These are phyloP conservation scores for Drymonia ruficornis DNA, from an alignment of 2,888 invertebrate genomes.

Conservation along the genomic window DNA sequence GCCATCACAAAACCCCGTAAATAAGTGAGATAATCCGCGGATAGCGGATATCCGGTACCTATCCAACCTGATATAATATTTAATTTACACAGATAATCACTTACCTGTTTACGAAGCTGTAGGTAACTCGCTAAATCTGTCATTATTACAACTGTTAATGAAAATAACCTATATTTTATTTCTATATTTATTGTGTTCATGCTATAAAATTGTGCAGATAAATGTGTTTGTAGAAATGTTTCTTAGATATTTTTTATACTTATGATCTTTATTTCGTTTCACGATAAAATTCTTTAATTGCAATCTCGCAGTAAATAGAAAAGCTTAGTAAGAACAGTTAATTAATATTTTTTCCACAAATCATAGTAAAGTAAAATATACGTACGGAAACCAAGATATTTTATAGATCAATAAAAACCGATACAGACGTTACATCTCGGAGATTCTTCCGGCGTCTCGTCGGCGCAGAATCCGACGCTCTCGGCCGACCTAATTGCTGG, in stretches of 20 bases:
- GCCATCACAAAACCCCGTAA: too few relatives aligned
- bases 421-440: slow-evolving; percentile 34
- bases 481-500: slow-evolving; percentile 73
- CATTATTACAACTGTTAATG: too few relatives aligned
- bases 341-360: slow-evolving; percentile 18
- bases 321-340: neutral
- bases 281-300: neutral
- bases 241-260: too few relatives aligned
- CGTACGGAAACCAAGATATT: slow-evolving; percentile 19
- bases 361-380: slow-evolving; percentile 26
- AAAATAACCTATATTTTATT: too few relatives aligned
- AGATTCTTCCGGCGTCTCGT: slow-evolving; percentile 49
- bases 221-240: too few relatives aligned
- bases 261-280: too few relatives aligned
- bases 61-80: neutral
- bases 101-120: too few relatives aligned
- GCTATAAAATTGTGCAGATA: too few relatives aligned
- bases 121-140: too few relatives aligned
- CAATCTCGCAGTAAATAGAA: neutral
- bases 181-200: too few relatives aligned
- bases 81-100: neutral
- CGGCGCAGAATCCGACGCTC: slow-evolving; percentile 35
- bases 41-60: slow-evolving; percentile 10
- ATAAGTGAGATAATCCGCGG: neutral
- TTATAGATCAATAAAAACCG: slow-evolving; percentile 39